A percentile compares a stretch with the other conserved stretches of the same genome.
Evolutionary conservation across 2,888 invertebrate species (phyloP).

Genomic region (Gortyna flavago): DNA sequence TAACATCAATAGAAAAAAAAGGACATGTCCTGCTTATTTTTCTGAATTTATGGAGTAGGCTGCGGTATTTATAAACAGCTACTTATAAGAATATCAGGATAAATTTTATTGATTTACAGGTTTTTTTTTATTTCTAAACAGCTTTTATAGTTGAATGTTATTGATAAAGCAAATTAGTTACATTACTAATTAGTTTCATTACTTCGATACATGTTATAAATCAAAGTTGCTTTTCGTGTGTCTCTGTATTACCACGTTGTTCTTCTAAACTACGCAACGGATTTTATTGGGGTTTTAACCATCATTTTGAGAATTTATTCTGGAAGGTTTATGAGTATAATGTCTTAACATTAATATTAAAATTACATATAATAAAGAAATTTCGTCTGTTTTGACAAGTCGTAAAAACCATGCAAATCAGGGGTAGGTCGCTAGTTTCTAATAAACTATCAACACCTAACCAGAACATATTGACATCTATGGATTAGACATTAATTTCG

Average conservation of each 20-base stretch:
- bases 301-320: too few species aligned
- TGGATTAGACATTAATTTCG: slow-evolving; percentile 10
- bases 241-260: too few species aligned
- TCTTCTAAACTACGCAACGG: too few species aligned
- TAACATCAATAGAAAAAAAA: slow-evolving; percentile 11
- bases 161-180: not conserved
- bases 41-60: not conserved
- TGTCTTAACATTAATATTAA: too few species aligned
- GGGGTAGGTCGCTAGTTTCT: not conserved
- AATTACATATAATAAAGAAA: too few species aligned
- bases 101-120: not conserved
- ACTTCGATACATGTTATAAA: too few species aligned
- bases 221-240: too few species aligned
- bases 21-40: not conserved
- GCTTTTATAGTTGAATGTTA: not conserved
- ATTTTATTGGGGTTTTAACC: too few species aligned
- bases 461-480: not conserved
- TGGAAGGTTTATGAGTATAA: too few species aligned
- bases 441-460: not conserved
- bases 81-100: not conserved
- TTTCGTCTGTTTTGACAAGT: too few species aligned
- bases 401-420: too few species aligned
- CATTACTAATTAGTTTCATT: too few species aligned
- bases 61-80: not conserved
- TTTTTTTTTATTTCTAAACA: not conserved